phyloP scores from a whole-genome alignment of 2,113 vertebrate species.

The Deroptyus accipitrinus region DNA sequence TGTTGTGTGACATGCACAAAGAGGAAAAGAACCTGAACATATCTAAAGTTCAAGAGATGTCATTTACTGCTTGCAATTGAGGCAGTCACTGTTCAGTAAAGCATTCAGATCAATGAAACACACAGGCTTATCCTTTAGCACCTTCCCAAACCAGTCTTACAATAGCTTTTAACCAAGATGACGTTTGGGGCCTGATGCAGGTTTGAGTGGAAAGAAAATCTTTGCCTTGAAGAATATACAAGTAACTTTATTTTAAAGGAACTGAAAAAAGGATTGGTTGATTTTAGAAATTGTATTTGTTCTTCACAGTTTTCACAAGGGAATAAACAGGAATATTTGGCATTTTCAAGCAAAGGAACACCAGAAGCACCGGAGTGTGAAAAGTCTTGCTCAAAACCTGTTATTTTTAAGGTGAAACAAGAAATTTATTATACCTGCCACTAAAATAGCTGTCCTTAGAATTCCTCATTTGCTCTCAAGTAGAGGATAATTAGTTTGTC shows the following conservation, averaged over 20 bases:
- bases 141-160: not conserved
- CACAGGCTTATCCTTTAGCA: not conserved
- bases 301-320: not conserved
- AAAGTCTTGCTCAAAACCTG: not conserved
- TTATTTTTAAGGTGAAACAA: constrained; percentile 1
- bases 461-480: not conserved
- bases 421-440: not conserved
- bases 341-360: not conserved
- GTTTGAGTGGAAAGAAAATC: not conserved
- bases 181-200: not conserved
- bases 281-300: not conserved
- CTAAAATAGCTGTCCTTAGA: constrained; percentile 27
- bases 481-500: constrained; percentile 21
- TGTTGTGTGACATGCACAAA: not conserved
- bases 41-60: not conserved
- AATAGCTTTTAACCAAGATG: not conserved
- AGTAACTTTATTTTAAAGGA: not conserved
- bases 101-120: not conserved
- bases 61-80: not conserved
- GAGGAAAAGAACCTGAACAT: not conserved
- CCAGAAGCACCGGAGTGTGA: not conserved
- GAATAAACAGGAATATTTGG: not conserved
- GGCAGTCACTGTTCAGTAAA: not conserved
- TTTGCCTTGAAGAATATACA: not conserved
- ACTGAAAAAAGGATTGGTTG: not conserved